Evolutionary conservation across 1,140 invertebrate species (phyloP).

Genomic region (Bactericera cockerelli): DNA sequence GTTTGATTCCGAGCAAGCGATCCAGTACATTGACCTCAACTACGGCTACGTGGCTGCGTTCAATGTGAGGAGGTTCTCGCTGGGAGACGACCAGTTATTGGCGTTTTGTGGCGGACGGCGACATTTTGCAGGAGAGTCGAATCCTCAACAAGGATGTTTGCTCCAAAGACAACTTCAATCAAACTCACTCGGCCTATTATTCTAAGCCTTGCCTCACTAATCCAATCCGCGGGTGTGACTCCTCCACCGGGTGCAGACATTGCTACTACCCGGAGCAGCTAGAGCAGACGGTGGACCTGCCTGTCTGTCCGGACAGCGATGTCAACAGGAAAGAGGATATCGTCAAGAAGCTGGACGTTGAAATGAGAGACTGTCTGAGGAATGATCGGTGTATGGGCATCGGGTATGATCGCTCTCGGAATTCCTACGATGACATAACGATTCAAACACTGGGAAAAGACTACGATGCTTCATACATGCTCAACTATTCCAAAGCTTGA

Average conservation of each 20-base stretch:
- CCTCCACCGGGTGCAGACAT: conserved; percentile 4
- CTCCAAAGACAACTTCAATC: not conserved
- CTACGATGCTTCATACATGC: conserved; percentile 1
- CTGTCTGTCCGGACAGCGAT: conserved; percentile 11
- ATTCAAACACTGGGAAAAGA: not conserved
- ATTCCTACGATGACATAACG: not conserved
- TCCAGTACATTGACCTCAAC: conserved; percentile 10
- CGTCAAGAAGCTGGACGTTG: not conserved
- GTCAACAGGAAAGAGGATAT: not conserved
- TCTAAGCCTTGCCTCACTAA: conserved; percentile 11
- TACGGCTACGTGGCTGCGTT: conserved; percentile 6
- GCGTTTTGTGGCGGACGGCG: not conserved
- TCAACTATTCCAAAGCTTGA: conserved; percentile 9
- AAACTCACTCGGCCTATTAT: conserved; percentile 13
- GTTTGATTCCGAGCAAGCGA: not conserved
- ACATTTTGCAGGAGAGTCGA: not conserved
- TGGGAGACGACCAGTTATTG: not conserved
- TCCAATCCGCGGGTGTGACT: not conserved
- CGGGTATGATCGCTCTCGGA: not conserved
- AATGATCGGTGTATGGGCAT: not conserved
- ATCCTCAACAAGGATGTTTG: not conserved
- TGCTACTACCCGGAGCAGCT: conserved; percentile 12
- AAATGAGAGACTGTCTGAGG: conserved; percentile 5
- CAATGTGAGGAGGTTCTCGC: conserved; percentile 7
- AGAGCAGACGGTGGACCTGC: not conserved